phyloP scores from a whole-genome alignment of 92 coral and sea anemone genomes.

The Plumapathes pennacea region DNA sequence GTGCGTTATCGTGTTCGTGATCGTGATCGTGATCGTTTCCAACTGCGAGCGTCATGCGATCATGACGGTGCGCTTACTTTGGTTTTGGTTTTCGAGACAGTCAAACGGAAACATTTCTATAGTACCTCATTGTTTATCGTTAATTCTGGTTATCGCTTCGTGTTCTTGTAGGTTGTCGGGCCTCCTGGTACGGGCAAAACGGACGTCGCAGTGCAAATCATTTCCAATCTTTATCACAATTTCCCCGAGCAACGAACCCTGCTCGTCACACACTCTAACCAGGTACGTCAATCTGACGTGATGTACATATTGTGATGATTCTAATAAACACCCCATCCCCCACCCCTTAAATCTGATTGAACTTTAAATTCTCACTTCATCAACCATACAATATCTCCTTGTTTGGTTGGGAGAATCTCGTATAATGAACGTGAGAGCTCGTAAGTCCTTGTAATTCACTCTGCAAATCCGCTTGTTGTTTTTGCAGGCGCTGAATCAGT shows the following conservation, averaged over 20 bases:
- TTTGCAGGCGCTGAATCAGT: slow-evolving; percentile 88
- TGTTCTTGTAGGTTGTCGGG: slow-evolving; percentile 79
- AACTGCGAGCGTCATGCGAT: neutral
- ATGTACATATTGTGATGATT: no score
- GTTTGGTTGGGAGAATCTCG: no score
- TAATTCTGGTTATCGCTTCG: neutral
- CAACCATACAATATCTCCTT: no score
- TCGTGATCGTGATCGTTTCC: neutral
- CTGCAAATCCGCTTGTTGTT: neutral
- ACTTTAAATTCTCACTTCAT: no score
- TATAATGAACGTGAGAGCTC: no score
- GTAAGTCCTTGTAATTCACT: no score
- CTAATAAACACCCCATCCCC: no score
- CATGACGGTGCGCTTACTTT: neutral
- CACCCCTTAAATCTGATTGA: no score
- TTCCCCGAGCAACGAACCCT: slow-evolving; percentile 97
- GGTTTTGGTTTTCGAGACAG: no score
- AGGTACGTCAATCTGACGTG: slow-evolving; percentile 62
- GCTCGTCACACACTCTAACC: slow-evolving; percentile 95
- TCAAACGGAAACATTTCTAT: neutral
- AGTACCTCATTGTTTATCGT: neutral
- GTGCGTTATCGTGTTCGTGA: neutral
- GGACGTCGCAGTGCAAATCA: slow-evolving; percentile 99
- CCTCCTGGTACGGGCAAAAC: slow-evolving; percentile 99
- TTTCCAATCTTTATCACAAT: slow-evolving; percentile 95